Conservation (phyloP, 2,888 invertebrate genomes). For the Caenorhabditis auriculariae region DNA sequence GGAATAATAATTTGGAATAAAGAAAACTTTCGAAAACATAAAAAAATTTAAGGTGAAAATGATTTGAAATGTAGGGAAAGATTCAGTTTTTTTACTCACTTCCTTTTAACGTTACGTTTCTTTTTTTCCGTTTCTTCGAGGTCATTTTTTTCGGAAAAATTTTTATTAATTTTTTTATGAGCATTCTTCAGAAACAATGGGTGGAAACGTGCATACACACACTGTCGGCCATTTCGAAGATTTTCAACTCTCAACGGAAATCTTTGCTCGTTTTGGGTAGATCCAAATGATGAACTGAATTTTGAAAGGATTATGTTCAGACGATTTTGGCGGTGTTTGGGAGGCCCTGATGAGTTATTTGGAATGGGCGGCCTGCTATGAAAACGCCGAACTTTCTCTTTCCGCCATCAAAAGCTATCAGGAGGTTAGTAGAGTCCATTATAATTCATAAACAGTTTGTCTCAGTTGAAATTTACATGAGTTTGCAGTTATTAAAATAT, state of each 20-base stretch:
- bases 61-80: too few species aligned
- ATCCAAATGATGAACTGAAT: not conserved
- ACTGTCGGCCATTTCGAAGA: slow-evolving; percentile 63
- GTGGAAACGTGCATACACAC: slow-evolving; percentile 62
- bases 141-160: too few species aligned
- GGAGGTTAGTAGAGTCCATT: slow-evolving; percentile 74
- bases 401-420: slow-evolving; percentile 95
- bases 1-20: too few species aligned
- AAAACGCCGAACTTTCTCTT: slow-evolving; percentile 87
- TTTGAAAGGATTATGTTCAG: slow-evolving; percentile 63
- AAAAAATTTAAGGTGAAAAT: too few species aligned
- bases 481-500: too few species aligned
- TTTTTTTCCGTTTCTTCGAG: too few species aligned
- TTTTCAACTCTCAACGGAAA: slow-evolving; percentile 57
- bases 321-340: slow-evolving; percentile 93
- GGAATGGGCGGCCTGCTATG: slow-evolving; percentile 81
- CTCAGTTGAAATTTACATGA: too few species aligned
- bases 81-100: too few species aligned
- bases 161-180: too few species aligned
- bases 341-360: slow-evolving; percentile 87
- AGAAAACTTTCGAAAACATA: too few species aligned
- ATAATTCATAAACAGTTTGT: not conserved
- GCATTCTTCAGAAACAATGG: slow-evolving; percentile 53
- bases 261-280: slow-evolving; percentile 35
- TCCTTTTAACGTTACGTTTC: too few species aligned